phyloP scores from a whole-genome alignment of 2,888 invertebrate species.

The Trichogramma dendrolimi region DNA sequence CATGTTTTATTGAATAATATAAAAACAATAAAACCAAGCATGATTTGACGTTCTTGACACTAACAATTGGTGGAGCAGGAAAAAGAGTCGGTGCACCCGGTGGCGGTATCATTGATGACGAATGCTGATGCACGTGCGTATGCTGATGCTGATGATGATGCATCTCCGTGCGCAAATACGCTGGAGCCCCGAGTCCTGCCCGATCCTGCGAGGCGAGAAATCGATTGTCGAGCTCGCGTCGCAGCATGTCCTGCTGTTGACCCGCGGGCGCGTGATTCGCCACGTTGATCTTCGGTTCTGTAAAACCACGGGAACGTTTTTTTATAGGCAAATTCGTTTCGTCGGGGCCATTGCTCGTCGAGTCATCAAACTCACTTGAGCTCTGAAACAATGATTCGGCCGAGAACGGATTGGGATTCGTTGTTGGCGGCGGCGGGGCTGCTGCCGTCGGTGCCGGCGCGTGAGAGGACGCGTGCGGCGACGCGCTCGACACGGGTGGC shows the following conservation, averaged over 20 bases:
- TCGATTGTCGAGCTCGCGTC: slow-evolving; percentile 84
- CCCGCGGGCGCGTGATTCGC: slow-evolving; percentile 34
- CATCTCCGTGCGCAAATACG: slow-evolving; percentile 76
- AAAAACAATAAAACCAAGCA: not conserved
- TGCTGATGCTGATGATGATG: slow-evolving; percentile 93
- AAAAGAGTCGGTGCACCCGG: slow-evolving; percentile 56
- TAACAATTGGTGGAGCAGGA: slow-evolving; percentile 67
- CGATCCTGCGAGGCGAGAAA: slow-evolving; percentile 84
- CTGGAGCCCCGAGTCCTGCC: slow-evolving; percentile 54
- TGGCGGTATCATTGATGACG: slow-evolving; percentile 64
- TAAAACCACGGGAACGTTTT: slow-evolving; percentile 15
- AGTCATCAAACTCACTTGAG: slow-evolving; percentile 59
- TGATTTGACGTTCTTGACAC: slow-evolving; percentile 30
- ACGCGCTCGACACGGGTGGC: slow-evolving; percentile 51
- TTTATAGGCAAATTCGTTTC: slow-evolving; percentile 15
- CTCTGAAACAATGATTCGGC: slow-evolving; percentile 84
- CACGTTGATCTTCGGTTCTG: slow-evolving; percentile 43
- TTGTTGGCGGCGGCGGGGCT: slow-evolving; percentile 51
- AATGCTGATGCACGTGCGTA: slow-evolving; percentile 85
- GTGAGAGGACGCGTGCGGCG: slow-evolving; percentile 48
- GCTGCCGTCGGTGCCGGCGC: slow-evolving; percentile 50
- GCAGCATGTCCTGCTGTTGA: slow-evolving; percentile 73
- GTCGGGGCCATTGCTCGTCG: not conserved
- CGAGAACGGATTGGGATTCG: slow-evolving; percentile 79
- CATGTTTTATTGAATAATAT: not conserved